Evolutionary conservation across 2,113 vertebrate species (phyloP), one percentile per base, ranked within the genome.

Genomic region (Dolichotis patagonum): DNA sequence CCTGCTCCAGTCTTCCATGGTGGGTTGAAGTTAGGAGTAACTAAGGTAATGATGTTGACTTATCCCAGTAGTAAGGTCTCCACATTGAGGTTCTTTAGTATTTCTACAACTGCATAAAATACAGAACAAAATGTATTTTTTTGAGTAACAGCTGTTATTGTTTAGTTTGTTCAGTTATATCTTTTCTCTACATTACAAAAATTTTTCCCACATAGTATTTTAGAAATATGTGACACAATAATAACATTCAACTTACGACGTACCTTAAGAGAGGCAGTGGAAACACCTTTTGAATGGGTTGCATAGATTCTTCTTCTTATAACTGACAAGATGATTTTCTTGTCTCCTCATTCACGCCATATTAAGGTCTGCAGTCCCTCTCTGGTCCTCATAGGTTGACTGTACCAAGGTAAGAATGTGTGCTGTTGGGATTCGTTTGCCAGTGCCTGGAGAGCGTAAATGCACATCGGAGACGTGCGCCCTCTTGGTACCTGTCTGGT

Each of bases 401-500:
- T 20, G 19, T 10, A 26, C 67, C 11, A 54, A 65, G 2, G 11
- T 14, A 3, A 85, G n/a, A 12, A 49, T 17, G 9, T 30, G 4
- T 30, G 13, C 1, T 73, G 8, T 1, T 43, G 3, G 46, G 4
- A 89, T 49, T 54, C 0, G 0, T 54, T 71, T 54, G 9, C 17
- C 63, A n/a, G 4, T 49, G 3, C 8, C 5, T 19, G 20, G 1
- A 24, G 35, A 81, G 0, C 26, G 13, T 22, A 26, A 1, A 0
- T 35, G 9, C 4, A 54, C 0, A 0, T 4, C 17, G 19, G 35
- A 9, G 16, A 24, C 1, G 26, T 43, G 12, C 2, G 35, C 16
- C 0, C 0, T 62, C n/a, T 60, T 11, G 0, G 22, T 10, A 54
- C 3, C 26, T 1, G 1, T 4, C 4, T 12, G 19, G 4, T 32